Base-by-base conservation (phyloP, 2,888 invertebrate genomes). In the Molanna angustata region DNA sequence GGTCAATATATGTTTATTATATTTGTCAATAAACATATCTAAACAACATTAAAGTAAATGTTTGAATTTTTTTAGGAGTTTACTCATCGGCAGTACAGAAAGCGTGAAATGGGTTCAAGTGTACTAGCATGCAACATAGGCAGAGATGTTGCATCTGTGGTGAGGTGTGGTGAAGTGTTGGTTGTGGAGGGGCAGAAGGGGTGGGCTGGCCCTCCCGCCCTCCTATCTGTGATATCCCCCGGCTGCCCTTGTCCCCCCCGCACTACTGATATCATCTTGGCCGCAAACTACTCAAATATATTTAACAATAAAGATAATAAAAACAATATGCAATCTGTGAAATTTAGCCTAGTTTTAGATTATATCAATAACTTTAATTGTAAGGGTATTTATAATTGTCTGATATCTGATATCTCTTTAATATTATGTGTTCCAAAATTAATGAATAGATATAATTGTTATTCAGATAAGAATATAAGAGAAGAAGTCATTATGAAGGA, bases 271-370 rank as follows among this genome's bases (percentile, higher is more conserved):
- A 75, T 74, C 75, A 75, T 75, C 75, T 74, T 75, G 75, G 75
- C 76, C 73, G 75, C 72, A 72, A 75, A 76, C 77, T 75, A 77
- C 78, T 81, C 80, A 80, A 77, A 77, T 79, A 78, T 62, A 58
- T 58, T 56, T 60, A 62, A 61, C 53, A 48, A 76, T 76, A 76
- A 75, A 72, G 74, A 69, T 76, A 76, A 76, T 74, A 70, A 73
- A 76, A 76, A 77, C 76, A 79, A 79, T 78, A 82, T 82, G 82
- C 82, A 82, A 82, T 82, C 83, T 83, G 83, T 83, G 83, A 83
- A 82, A 73, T 71, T 74, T 75, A 76, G 70, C 73, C 70, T 76
- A 77, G 74, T 73, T 67, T 67, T 77, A 77, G 76, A 71, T 73
- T 74, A 74, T 75, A 76, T 75, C 75, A 75, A 75, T 74, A 76